These are phyloP conservation scores for Cremastinae sp. DNA, from an alignment of 2,888 invertebrate genomes.

Conservation along the genomic window DNA sequence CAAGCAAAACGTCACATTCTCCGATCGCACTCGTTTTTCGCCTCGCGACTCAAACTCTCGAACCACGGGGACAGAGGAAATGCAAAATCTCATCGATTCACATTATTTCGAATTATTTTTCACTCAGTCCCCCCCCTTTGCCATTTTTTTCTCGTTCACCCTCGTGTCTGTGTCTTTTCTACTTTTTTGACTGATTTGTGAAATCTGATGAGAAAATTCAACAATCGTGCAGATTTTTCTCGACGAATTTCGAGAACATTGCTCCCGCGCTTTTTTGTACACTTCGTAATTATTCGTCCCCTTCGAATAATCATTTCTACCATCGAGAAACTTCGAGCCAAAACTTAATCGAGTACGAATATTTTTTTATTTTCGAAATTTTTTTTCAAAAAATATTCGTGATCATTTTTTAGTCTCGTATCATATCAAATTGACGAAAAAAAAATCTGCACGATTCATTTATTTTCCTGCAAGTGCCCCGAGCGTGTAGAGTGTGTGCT, in stretches of 20 bases:
- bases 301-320: no score
- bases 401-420: no score
- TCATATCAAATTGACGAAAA: no score
- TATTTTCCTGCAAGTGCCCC: conserved; percentile 50
- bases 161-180: conserved; percentile 21
- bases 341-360: no score
- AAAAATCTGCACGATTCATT: conserved; percentile 48
- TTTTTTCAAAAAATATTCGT: no score
- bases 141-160: conserved; percentile 30
- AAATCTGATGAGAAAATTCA: conserved; percentile 58
- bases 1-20: conserved; percentile 56
- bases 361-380: no score
- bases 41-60: conserved; percentile 28
- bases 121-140: conserved; percentile 9
- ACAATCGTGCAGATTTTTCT: conserved; percentile 49
- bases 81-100: conserved; percentile 41
- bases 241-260: conserved; percentile 1
- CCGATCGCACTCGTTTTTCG: conserved; percentile 2
- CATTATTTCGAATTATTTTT: conserved; percentile 27
- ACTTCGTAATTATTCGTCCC: no score
- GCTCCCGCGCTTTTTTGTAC: background rate
- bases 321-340: no score
- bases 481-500: conserved; percentile 51
- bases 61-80: conserved; percentile 37
- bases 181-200: conserved; percentile 40